A percentile compares a stretch with the other conserved stretches of the same genome.
Evolutionary conservation across 2,113 vertebrate species (phyloP).

Genomic region (Salvator merianae): DNA sequence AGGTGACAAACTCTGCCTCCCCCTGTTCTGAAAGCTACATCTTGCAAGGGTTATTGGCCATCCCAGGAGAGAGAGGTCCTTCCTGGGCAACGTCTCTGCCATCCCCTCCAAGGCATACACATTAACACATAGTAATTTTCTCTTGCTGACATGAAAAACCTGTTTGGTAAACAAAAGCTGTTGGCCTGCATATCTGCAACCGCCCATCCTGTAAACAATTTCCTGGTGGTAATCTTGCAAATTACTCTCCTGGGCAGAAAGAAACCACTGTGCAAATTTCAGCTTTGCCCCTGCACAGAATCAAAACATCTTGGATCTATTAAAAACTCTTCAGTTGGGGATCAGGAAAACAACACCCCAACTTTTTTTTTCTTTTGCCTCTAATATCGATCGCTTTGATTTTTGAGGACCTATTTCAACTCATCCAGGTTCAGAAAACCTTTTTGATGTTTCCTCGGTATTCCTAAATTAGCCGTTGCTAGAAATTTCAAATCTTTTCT

Average conservation of each 20-base stretch:
- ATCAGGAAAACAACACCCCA: too few species aligned
- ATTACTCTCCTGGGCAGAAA: slow-evolving; percentile 45
- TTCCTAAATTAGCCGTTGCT: background rate
- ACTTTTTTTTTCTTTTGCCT: background rate
- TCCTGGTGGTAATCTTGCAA: slow-evolving; percentile 61
- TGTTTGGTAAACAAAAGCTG: slow-evolving; percentile 45
- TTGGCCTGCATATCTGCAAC: slow-evolving; percentile 25
- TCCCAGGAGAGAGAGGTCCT: background rate
- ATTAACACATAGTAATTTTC: background rate
- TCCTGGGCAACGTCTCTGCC: background rate
- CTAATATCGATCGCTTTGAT: too few species aligned
- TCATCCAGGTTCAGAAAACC: background rate
- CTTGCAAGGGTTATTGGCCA: too few species aligned
- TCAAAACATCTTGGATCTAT: slow-evolving; percentile 52
- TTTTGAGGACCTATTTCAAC: background rate
- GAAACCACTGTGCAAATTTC: slow-evolving; percentile 39
- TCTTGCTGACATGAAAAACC: background rate
- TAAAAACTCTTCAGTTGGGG: background rate
- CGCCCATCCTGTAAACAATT: slow-evolving; percentile 52
- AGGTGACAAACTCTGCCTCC: too few species aligned
- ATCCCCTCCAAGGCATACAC: background rate
- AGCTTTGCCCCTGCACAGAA: slow-evolving; percentile 35
- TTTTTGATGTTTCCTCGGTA: background rate
- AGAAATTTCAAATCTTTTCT: background rate
- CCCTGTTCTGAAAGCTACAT: too few species aligned